These are phyloP conservation scores for Nomada fabriciana DNA, from an alignment of 2,888 invertebrate genomes.

Conservation along the genomic window DNA sequence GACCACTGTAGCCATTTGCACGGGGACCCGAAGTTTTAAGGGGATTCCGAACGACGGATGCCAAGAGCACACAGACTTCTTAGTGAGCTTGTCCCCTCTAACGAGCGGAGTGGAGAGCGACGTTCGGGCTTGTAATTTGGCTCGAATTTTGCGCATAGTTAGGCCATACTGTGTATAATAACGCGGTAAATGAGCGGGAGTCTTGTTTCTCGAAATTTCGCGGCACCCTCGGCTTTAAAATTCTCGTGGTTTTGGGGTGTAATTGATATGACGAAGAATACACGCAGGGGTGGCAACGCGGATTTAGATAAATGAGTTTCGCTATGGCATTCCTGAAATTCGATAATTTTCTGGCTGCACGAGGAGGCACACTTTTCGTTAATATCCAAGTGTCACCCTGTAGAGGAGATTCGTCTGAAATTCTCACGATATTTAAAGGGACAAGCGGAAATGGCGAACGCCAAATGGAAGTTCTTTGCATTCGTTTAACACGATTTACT, in stretches of 20 bases:
- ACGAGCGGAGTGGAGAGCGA: not conserved
- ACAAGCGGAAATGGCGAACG: too few species aligned
- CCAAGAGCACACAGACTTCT: constrained; percentile 25
- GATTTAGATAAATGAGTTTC: not conserved
- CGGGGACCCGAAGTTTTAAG: constrained; percentile 34
- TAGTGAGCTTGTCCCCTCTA: constrained; percentile 17
- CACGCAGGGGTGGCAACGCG: not conserved
- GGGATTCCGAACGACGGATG: constrained; percentile 28
- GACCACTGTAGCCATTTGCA: constrained; percentile 23
- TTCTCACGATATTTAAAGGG: too few species aligned
- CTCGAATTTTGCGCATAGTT: constrained; percentile 34
- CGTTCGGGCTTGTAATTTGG: constrained; percentile 18
- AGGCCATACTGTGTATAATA: constrained; percentile 5
- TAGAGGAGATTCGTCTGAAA: too few species aligned
- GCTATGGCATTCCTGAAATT: not conserved
- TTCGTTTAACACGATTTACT: too few species aligned
- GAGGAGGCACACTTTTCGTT: too few species aligned
- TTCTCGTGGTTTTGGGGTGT: not conserved
- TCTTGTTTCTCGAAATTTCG: not conserved
- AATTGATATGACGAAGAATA: not conserved
- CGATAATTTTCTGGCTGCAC: too few species aligned
- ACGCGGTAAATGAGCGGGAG: too few species aligned
- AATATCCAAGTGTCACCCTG: too few species aligned
- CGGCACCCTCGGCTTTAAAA: not conserved
- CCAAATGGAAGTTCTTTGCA: too few species aligned